Base-by-base conservation (phyloP, 2,797 vertebrate genomes). In the Sebastiscus albofasciatus region DNA sequence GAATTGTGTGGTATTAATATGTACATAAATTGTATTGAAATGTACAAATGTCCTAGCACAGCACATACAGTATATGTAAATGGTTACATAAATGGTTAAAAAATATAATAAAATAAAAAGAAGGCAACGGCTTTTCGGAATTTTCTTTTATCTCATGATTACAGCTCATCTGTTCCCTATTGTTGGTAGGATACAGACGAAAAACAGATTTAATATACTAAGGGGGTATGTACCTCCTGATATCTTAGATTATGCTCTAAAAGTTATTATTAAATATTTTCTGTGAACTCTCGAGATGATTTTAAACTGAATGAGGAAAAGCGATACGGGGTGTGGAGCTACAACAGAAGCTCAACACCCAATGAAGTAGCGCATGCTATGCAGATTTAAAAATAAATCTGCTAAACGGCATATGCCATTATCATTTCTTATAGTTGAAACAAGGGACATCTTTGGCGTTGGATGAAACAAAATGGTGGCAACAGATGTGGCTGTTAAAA, bases 401-500 rank as follows among this genome's bases (percentile, higher is more conserved):
- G 81, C 81, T 73, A 79, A 90, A 93, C 60, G 18, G 83, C 90
- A 91, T 90, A 88, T 93, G 89, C 84, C 80, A 92, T 93, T 93
- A 93, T 94, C 92, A 94, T 95, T 93, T 93, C 88, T 91, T 91
- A 89, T 81, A 91, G 91, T 92, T 90, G 89, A 93, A 94, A 90
- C 92, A 89, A 91, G 92, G 93, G 92, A 94, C 87, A 88, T 88
- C 85, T 93, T 92, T 95, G 91, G 90, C 75, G 18, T 76, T 85
- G 78, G 86, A 93, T 93, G 78, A 94, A 92, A 92, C 79, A 86
- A 92, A 92, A 90, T 33, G 81, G 82, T 82, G 75, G 88, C 85
- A 91, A 93, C 94, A 95, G 93, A 92, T 95, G 94, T 92, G 92
- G 91, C 91, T 92, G 91, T 94, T 95, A 94, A 95, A 94, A 95